Evolutionary conservation across 2,113 vertebrate genomes (phyloP).

Genomic region (Gymnogyps californianus): DNA sequence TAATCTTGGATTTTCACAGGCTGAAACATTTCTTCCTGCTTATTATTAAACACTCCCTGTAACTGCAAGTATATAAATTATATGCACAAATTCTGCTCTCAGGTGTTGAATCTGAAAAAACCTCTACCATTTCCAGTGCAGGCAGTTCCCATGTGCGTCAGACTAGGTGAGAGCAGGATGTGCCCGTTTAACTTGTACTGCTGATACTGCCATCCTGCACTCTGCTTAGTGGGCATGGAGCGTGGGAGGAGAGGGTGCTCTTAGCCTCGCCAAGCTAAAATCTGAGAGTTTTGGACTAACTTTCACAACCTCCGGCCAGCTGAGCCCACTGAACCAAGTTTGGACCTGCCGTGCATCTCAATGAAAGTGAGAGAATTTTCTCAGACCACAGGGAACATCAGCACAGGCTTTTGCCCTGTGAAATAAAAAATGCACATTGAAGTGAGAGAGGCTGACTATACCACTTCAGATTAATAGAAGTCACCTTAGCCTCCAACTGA

Average conservation of each 20-base stretch:
- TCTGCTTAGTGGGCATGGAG: background rate
- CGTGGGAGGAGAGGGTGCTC: background rate
- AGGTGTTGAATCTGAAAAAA: background rate
- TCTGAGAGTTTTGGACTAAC: background rate
- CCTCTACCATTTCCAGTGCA: background rate
- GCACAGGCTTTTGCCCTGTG: background rate
- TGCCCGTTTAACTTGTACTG: background rate
- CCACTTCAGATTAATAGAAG: background rate
- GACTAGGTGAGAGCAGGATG: background rate
- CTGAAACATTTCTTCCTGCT: background rate
- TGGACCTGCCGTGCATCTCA: background rate
- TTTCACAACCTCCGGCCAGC: background rate
- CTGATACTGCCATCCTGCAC: background rate
- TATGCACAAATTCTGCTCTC: background rate
- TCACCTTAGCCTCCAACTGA: background rate
- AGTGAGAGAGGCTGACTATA: background rate
- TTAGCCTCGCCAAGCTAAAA: background rate
- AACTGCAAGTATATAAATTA: background rate
- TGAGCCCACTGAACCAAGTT: background rate
- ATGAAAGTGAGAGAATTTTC: background rate
- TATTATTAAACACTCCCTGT: background rate
- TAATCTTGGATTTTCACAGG: background rate
- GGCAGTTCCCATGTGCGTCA: background rate
- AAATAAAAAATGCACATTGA: background rate
- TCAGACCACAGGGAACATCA: background rate